Base-by-base conservation (phyloP, 1,140 invertebrate genomes). In the Neodiprion virginianus region DNA sequence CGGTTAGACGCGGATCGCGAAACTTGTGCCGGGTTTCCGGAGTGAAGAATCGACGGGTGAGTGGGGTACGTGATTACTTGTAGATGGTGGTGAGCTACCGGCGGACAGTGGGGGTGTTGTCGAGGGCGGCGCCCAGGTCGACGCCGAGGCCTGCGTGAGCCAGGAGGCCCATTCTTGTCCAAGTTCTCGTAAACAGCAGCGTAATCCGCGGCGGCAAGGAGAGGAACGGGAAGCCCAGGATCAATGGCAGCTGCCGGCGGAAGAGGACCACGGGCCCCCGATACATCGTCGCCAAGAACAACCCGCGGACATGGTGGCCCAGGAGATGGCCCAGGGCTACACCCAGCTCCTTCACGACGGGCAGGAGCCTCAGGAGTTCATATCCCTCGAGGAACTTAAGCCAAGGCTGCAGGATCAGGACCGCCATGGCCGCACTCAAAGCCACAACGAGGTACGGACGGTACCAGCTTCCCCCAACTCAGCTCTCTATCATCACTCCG, bases 241-340 rank as follows among this genome's bases (percentile, higher is more conserved):
- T 61, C 74, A 40, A 14, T 72, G 79, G 9, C 78, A 77, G 53
- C 78, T 67, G 66, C 50, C 69, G 14, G 72, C 65, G 67, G 70
- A 78, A 50, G 72, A 74, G 23, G 66, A 76, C n/a, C 79, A 76
- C 1, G 75, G 73, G 1, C 72, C 74, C 10, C 76, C 74, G 4
- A 74, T 70, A 1, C 53, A 67, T 8, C 71, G 71, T 70, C n/a
- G 69, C 48, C 66, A 75, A 48, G 78, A 81, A 48, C 70, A 17
- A 61, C n/a, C 53, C 48, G 67, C 70, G 68, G 84, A 87, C 47
- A 87, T 88, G 85, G 85, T 88, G 72, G 85, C 81, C 68, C 85
- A 88, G 74, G 84, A 83, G 74, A 87, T 88, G 84, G 82, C 86
- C 53, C 83, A 85, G 78, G 79, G 83, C 75, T 87, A 85, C 73